Evolutionary conservation across 2,888 invertebrate genomes (phyloP).

Genomic region (Andrena camellia): DNA sequence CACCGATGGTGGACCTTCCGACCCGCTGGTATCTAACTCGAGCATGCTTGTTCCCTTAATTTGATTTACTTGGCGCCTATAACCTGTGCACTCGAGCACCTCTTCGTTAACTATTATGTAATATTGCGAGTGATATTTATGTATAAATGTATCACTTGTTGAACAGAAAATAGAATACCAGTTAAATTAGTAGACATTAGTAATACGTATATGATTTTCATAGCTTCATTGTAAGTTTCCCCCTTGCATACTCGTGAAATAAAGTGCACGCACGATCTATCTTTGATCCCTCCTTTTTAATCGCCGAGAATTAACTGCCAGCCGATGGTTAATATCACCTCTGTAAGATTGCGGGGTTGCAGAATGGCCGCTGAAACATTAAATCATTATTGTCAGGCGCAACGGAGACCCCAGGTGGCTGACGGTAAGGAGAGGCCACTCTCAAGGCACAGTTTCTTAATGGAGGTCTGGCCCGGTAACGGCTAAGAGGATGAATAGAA

Average conservation of each 20-base stretch:
- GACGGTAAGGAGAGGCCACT: conserved; percentile 52
- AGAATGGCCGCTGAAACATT: not conserved
- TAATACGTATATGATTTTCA: too few relatives aligned
- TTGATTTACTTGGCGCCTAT: conserved; percentile 38
- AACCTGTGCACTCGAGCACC: not conserved
- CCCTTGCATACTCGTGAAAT: too few relatives aligned
- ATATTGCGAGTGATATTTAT: too few relatives aligned
- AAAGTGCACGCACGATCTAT: not conserved
- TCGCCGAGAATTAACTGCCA: not conserved
- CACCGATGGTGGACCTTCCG: conserved; percentile 55
- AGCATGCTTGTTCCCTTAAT: conserved; percentile 56
- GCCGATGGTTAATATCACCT: not conserved
- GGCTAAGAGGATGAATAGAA: conserved; percentile 70
- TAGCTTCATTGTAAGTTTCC: too few relatives aligned
- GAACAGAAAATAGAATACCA: too few relatives aligned
- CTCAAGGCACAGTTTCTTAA: conserved; percentile 71
- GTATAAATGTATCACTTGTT: too few relatives aligned
- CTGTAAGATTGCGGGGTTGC: not conserved
- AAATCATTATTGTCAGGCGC: conserved; percentile 42
- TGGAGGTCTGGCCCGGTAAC: conserved; percentile 67
- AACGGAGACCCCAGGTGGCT: conserved; percentile 26
- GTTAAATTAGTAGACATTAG: too few relatives aligned
- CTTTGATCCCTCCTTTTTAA: not conserved
- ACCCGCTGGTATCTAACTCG: conserved; percentile 43
- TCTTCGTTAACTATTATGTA: not conserved